Percentiles rank a stretch among this genome's conserved stretches.
These are phyloP conservation scores for Temnothorax longispinosus DNA, from an alignment of 1,140 invertebrate species.

Conservation along the genomic window DNA sequence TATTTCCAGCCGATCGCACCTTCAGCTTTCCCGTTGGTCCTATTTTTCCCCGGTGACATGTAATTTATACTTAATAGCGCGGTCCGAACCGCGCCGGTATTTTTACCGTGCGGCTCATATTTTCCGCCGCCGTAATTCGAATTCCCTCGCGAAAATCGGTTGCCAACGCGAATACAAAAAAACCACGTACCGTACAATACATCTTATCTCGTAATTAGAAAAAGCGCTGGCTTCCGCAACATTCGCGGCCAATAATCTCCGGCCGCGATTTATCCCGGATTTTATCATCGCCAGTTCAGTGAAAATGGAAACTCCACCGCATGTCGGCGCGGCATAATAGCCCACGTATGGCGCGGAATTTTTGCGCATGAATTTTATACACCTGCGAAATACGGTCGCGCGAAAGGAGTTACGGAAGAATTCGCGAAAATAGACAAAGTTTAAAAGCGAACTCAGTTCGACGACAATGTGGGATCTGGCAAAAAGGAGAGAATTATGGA, in stretches of 20 bases:
- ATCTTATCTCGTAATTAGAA: conserved; percentile 71
- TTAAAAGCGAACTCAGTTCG: conserved; percentile 53
- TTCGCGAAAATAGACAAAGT: conserved; percentile 55
- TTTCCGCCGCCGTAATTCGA: conserved; percentile 67
- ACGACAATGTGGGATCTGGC: conserved; percentile 54
- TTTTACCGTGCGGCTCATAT: conserved; percentile 56
- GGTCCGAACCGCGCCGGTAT: conserved; percentile 33
- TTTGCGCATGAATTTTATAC: conserved; percentile 49
- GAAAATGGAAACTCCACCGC: conserved; percentile 42
- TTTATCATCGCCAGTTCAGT: conserved; percentile 20
- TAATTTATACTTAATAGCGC: conserved; percentile 75
- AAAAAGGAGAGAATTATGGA: conserved; percentile 48
- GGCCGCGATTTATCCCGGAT: conserved; percentile 5
- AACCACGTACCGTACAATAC: conserved; percentile 44
- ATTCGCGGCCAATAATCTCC: conserved; percentile 41
- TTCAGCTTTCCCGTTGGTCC: conserved; percentile 23
- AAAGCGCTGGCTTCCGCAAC: conserved; percentile 50
- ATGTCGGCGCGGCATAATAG: conserved; percentile 31
- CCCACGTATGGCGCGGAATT: conserved; percentile 37
- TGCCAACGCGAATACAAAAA: conserved; percentile 56
- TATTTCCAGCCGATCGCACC: conserved; percentile 72
- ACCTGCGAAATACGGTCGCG: conserved; percentile 31
- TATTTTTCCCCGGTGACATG: conserved; percentile 38
- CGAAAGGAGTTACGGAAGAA: conserved; percentile 23
- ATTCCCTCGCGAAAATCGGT: conserved; percentile 62